Evolutionary conservation across 2,113 vertebrate genomes (phyloP).

Genomic region (Girardinichthys multiradiatus): DNA sequence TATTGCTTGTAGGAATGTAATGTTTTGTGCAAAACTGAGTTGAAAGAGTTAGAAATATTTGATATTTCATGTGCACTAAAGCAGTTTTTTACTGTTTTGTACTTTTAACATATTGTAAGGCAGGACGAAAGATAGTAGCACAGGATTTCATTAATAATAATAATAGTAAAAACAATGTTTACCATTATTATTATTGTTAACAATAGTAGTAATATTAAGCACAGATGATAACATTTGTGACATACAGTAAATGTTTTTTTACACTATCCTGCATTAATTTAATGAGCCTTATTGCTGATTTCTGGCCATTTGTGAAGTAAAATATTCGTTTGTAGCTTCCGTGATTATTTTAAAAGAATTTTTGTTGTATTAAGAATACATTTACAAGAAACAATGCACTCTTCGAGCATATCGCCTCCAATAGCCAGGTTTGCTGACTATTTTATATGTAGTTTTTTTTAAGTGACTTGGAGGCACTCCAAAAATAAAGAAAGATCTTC

Average conservation of each 20-base stretch:
- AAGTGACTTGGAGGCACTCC: neutral
- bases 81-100: slow-evolving; percentile 31
- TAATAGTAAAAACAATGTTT: slow-evolving; percentile 1
- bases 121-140: slow-evolving; percentile 1
- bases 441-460: neutral
- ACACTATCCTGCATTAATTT: neutral
- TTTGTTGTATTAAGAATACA: neutral
- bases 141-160: neutral
- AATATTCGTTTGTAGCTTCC: neutral
- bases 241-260: neutral
- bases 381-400: neutral
- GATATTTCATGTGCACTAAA: slow-evolving; percentile 13
- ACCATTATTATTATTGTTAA: no score
- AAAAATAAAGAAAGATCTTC: neutral
- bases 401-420: neutral
- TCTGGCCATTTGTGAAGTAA: neutral
- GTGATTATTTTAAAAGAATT: neutral
- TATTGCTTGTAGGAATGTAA: slow-evolving; percentile 5
- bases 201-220: neutral
- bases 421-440: no score
- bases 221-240: neutral
- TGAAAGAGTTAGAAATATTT: neutral
- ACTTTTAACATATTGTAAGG: slow-evolving; percentile 11
- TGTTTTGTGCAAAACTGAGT: slow-evolving; percentile 24
- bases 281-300: neutral